phyloP scores from a whole-genome alignment of 2,113 vertebrate species.

The Ceyx margarethae region DNA sequence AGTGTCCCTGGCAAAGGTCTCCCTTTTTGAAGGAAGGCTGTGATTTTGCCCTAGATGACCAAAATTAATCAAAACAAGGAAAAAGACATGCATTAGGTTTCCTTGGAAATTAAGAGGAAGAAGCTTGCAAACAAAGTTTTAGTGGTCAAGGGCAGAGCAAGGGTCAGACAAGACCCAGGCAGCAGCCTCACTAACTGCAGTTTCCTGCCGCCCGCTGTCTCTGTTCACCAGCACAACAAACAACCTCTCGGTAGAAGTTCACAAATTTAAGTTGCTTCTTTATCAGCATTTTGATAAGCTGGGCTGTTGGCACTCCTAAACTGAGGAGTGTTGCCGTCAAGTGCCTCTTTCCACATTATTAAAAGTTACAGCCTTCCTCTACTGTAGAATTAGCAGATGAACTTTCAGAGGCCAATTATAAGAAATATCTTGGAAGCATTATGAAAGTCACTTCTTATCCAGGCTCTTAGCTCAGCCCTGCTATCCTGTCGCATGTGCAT shows the following conservation, averaged over 20 bases:
- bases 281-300: conserved; percentile 15
- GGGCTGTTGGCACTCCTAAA: conserved; percentile 23
- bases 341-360: neutral
- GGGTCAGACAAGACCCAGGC: rapidly evolving
- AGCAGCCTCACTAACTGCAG: neutral
- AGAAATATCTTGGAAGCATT: conserved; percentile 36
- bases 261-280: neutral
- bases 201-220: neutral
- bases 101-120: neutral
- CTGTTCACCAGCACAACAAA: rapidly evolving
- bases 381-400: neutral
- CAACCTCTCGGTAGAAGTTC: neutral
- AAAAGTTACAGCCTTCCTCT: conserved; percentile 24
- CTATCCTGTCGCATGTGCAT: rapidly evolving
- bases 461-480: neutral
- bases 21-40: neutral
- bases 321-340: conserved; percentile 5
- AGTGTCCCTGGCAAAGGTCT: neutral
- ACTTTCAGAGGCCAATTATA: conserved; percentile 1
- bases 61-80: neutral
- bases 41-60: neutral
- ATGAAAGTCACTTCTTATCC: conserved; percentile 56
- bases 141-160: neutral
- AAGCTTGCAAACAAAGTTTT: neutral
- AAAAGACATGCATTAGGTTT: neutral